Conservation (phyloP, 2,113 vertebrate genomes). For the Plectropomus leopardus region DNA sequence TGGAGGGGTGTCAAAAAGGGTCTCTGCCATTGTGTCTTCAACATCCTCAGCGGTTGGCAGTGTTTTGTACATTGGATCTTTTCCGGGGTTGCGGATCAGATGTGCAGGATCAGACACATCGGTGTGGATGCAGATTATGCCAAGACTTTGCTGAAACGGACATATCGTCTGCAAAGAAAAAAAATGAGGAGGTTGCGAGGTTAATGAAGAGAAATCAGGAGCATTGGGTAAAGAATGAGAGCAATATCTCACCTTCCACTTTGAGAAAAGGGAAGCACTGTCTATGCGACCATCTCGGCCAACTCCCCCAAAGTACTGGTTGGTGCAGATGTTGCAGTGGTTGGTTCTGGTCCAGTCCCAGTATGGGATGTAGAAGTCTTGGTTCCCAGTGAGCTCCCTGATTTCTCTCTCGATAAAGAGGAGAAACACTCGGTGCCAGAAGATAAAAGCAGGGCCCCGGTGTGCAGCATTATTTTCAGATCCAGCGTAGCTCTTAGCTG, state of each 20-base stretch:
- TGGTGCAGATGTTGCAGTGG: slow-evolving; percentile 63
- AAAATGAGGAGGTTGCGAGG: background rate
- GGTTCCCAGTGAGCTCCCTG: slow-evolving; percentile 53
- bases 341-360: slow-evolving; percentile 60
- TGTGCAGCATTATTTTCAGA: slow-evolving; percentile 51
- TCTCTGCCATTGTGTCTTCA: background rate
- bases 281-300: slow-evolving; percentile 34
- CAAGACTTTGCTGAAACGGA: slow-evolving; percentile 22
- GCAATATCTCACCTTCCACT: slow-evolving; percentile 52
- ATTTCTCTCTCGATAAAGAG: slow-evolving; percentile 65
- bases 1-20: slow-evolving; percentile 29
- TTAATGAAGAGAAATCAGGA: background rate
- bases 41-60: slow-evolving; percentile 17
- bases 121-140: slow-evolving; percentile 13
- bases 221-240: background rate
- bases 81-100: slow-evolving; percentile 39
- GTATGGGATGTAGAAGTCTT: slow-evolving; percentile 63
- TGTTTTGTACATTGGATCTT: slow-evolving; percentile 1
- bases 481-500: slow-evolving; percentile 28
- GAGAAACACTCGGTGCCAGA: slow-evolving; percentile 57
- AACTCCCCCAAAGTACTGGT: slow-evolving; percentile 48
- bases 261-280: slow-evolving; percentile 47
- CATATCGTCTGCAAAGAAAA: slow-evolving; percentile 43
- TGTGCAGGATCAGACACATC: background rate
- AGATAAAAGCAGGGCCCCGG: slow-evolving; percentile 48